Percentiles rank a stretch among this genome's conserved stretches.
phyloP scores from a whole-genome alignment of 2,888 invertebrate species.

The Panzeria rudis region DNA sequence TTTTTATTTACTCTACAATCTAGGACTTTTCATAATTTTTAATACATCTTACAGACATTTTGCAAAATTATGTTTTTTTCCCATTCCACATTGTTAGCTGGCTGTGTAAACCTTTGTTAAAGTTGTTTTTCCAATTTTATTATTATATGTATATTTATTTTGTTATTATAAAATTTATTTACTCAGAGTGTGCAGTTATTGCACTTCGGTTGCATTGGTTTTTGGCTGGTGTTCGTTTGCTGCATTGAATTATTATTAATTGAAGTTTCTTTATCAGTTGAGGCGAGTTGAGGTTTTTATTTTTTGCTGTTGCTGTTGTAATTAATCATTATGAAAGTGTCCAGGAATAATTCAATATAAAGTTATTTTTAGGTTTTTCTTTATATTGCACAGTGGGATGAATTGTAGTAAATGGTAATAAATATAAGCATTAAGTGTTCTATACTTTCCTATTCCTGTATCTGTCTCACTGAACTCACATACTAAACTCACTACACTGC shows the following conservation, averaged over 20 bases:
- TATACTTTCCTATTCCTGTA: no score
- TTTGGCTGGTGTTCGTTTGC: slow-evolving; percentile 43
- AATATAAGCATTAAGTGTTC: no score
- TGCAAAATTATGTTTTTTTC: slow-evolving; percentile 18
- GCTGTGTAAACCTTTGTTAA: slow-evolving; percentile 20
- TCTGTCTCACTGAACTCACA: no score
- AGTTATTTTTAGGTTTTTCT: slow-evolving; percentile 51
- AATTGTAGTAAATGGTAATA: no score
- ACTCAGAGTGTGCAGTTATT: slow-evolving; percentile 4
- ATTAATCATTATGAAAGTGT: slow-evolving; percentile 47
- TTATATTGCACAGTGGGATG: not conserved
- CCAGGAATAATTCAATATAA: slow-evolving; percentile 34
- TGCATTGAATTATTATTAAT: slow-evolving; percentile 68
- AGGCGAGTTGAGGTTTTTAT: slow-evolving; percentile 35
- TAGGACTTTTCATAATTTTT: slow-evolving; percentile 4
- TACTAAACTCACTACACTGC: no score
- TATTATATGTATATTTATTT: slow-evolving; percentile 10
- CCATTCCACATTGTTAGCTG: not conserved
- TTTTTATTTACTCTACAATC: slow-evolving; percentile 6
- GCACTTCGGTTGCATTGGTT: slow-evolving; percentile 2
- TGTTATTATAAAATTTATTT: slow-evolving; percentile 32
- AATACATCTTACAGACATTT: slow-evolving; percentile 10
- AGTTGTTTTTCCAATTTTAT: slow-evolving; percentile 35
- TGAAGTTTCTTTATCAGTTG: slow-evolving; percentile 70
- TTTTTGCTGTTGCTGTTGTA: slow-evolving; percentile 10